Evolutionary conservation across 2,113 vertebrate species (phyloP), one percentile per base, ranked within the genome.

Genomic region (Dicerorhinus sumatrensis): DNA sequence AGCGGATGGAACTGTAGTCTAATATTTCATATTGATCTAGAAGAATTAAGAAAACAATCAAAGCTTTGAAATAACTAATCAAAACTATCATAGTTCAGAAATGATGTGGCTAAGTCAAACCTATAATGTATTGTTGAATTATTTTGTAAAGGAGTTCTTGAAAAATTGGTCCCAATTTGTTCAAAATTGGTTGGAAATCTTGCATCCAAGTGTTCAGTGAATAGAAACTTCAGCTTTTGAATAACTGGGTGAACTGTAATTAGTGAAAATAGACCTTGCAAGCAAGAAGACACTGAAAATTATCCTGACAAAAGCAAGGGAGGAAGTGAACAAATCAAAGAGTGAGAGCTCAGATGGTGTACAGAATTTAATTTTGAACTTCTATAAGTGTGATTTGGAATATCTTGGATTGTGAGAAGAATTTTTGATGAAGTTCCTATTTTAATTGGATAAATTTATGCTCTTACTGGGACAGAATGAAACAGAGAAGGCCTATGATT

Each of bases 401-500:
- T 76, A 51, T 96, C 69, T 94, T 92, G 80, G 42, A 92, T 81
- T 83, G 54, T 67, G 93, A 95, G 29, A 83, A 94, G 87, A 96
- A 96, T 95, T 91, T 88, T 42, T 97, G 48, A 95, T 92, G 87
- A 94, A 88, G 33, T 84, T 97, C 70, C 36, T 88, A 85, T 95
- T 97, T 95, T 96, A 96, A 95, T 79, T 54, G 48, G 60, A 69
- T 93, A 95, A 75, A 91, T 95, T 89, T 92, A 83, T 95, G 70
- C 95, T 92, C 93, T 58, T 25, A 81, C 27, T 63, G 46, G 76
- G 84, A 95, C 46, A 94, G 85, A 94, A 90, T 25, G 81, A 95
- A 92, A 97, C 23, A 56, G 84, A 84, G 76, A 89, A 81, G 25
- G 23, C 36, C 90, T 76, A 56, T 75, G 81, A 76, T 93, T 90